Evolutionary conservation across 2,888 invertebrate species (phyloP).

Genomic region (Brachycybe producta): DNA sequence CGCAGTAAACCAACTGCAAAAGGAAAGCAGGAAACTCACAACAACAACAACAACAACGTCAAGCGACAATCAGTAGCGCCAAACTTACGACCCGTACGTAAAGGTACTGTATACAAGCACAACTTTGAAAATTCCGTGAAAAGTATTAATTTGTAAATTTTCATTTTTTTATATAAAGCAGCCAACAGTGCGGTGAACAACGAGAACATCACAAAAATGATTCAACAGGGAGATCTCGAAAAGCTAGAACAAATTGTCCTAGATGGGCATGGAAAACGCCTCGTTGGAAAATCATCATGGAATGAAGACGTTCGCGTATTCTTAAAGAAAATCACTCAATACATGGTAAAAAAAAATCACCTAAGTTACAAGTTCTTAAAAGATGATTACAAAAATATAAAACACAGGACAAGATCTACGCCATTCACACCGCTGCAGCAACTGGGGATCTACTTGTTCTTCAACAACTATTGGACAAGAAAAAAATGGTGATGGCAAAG

Average conservation of each 20-base stretch:
- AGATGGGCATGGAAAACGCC: conserved; percentile 25
- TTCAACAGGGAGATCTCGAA: conserved; percentile 32
- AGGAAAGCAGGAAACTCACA: conserved; percentile 12
- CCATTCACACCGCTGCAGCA: conserved; percentile 33
- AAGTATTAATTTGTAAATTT: background rate
- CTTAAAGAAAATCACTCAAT: conserved; percentile 70
- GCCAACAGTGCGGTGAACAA: conserved; percentile 12
- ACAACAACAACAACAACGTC: conserved; percentile 14
- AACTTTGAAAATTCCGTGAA: background rate
- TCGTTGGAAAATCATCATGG: conserved; percentile 28
- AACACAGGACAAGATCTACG: conserved; percentile 32
- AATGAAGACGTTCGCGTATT: conserved; percentile 74
- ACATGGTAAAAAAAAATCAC: conserved; percentile 53
- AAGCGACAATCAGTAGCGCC: conserved; percentile 1
- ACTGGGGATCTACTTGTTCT: conserved; percentile 33
- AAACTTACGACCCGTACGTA: conserved; percentile 13
- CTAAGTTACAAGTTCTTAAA: no score
- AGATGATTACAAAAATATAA: background rate
- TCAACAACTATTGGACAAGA: conserved; percentile 30
- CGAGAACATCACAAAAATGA: conserved; percentile 32
- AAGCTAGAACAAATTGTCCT: conserved; percentile 33
- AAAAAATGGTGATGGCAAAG: conserved; percentile 60
- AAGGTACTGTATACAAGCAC: conserved; percentile 7
- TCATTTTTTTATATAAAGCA: background rate
- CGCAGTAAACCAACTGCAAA: conserved; percentile 8